Evolutionary conservation across 53 echinoderm and acorn worm species (phyloP), one percentile per base, ranked within the genome.

Genomic region (Crossaster papposus): DNA sequence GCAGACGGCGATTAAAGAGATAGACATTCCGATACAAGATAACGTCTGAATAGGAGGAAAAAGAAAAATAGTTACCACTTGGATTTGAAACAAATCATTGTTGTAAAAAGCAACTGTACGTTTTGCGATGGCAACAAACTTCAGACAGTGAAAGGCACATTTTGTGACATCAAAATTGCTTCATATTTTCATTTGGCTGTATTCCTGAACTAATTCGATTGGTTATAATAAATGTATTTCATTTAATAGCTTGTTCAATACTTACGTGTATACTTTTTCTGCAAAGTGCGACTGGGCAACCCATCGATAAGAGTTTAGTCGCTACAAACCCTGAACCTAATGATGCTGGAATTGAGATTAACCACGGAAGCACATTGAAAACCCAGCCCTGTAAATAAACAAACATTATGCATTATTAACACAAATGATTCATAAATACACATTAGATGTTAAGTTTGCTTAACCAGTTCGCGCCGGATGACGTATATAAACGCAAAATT

Each of bases 311-410:
- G 63, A 96, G 93, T 65, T 90, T 78, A 37, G 92, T 95, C 31
- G 94, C 92, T 29, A 95, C 30, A 64, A 86, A 85, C 17, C 96
- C 96, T 63, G 95, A 89, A 30, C 73, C 31, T 22, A 96, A 51
- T 29, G 92, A 92, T 14, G 92, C 89, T 36, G 96, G 96, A 23
- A 96, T 89, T 28, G 93, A 83, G 5, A 91, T 89, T 35, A 95
- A 64, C 95, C 95, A 96, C 34, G 96, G 96, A 80, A 96, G 83
- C n/a, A 94, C 96, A 80, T 96, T 96, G 73, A 95, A 96, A 18
- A 96, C 82, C 94, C 95, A 96, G 37, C 93, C 92, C 96, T 96
- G 85, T n/a, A n/a, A n/a, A n/a, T n/a, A n/a, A n/a, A n/a, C n/a
- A n/a, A n/a, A n/a, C n/a, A n/a, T 0, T 22, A 54, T 44, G 34